Evolutionary conservation across 1,140 invertebrate genomes (phyloP), one percentile per base, ranked within the genome.

Genomic region (Drosophila guanche): DNA sequence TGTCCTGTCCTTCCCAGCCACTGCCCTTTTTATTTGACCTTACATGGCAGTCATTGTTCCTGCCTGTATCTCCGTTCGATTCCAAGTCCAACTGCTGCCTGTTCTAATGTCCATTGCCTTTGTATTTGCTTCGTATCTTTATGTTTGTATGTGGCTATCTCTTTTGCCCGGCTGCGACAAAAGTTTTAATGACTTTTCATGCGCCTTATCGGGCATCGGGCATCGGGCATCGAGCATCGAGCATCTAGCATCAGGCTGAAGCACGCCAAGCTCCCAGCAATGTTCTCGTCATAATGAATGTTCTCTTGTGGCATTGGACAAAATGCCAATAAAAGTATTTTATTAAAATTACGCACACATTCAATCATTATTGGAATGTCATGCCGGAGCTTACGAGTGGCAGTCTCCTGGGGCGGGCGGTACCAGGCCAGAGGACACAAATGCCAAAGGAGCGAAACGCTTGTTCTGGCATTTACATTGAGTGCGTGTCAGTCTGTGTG

Each of bases 341-440:
- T 86, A 86, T 86, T 86, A 86, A 86, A 86, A 86, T 86, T 86
- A 81, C 81, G 66, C 81, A 86, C 81, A 80, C 68, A 85, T 86
- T 85, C 77, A 86, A 86, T 86, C 81, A 86, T 86, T 86, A 86
- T 86, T 86, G 81, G 81, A 80, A 86, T 86, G 81, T 86, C 81
- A 61, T 68, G 46, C 20, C 14, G 47, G 47, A 68, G 71, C 71
- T 68, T 53, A 58, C 57, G 56, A 41, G 41, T 51, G 33, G 46
- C 51, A 16, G 45, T 46, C 48, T 25, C 16, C 57, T 27, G 33
- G 42, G 33, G 56, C n/a, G n/a, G 43, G 7, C 53, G 57, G 25
- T 41, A 47, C 10, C 47, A 4, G 23, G 33, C 29, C 37, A 16
- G 16, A 40, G 46, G 67, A 48, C 50, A 68, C 41, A 27, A 33